Evolutionary conservation across 2,113 vertebrate genomes (phyloP).

Genomic region (Nannobrachium achirus): DNA sequence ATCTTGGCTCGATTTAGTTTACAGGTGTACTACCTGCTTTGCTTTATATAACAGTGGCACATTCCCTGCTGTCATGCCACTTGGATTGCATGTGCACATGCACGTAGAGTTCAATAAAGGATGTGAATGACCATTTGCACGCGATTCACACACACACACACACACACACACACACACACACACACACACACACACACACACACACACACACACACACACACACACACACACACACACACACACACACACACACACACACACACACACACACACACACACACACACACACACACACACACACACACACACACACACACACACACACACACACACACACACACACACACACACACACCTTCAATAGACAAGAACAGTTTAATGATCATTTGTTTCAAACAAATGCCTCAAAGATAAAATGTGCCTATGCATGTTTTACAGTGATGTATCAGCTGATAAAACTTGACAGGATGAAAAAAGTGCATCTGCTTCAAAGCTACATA

Average conservation of each 20-base stretch:
- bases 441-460: constrained; percentile 29
- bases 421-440: constrained; percentile 35
- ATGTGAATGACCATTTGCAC: too few species aligned
- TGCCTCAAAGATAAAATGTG: constrained; percentile 15
- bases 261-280: not conserved
- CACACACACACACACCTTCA: constrained; percentile 2
- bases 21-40: too few species aligned
- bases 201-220: not conserved
- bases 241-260: not conserved
- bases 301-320: not conserved
- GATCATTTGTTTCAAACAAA: constrained; percentile 25
- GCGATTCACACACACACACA: too few species aligned
- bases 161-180: constrained; percentile 3
- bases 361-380: constrained; percentile 23
- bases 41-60: too few species aligned
- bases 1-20: too few species aligned
- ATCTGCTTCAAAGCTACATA: constrained; percentile 26
- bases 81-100: too few species aligned
- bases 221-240: not conserved
- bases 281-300: not conserved
- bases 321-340: not conserved
- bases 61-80: too few species aligned
- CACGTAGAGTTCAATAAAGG: too few species aligned
- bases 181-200: not conserved
- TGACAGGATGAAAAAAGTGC: constrained; percentile 42